A percentile compares a stretch with the other conserved stretches of the same genome.
Conservation (phyloP, 1,140 invertebrate species). For the Colletes gigas region DNA sequence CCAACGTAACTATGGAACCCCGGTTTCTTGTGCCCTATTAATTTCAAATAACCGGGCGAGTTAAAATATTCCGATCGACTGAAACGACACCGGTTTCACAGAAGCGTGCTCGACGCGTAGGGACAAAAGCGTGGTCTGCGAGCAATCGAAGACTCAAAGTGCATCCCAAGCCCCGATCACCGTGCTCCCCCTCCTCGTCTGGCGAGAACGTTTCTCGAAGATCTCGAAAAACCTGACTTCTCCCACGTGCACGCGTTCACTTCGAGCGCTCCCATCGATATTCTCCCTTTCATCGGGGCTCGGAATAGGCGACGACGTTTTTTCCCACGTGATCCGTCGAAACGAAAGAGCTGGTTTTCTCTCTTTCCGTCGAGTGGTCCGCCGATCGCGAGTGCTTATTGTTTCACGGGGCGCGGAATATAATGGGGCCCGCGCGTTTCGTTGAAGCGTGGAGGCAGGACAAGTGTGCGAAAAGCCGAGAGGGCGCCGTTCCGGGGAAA, state of each 20-base stretch:
- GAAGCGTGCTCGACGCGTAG: background rate
- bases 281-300: conserved; percentile 7
- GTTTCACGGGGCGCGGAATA: conserved; percentile 66
- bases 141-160: background rate
- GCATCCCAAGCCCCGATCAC: background rate
- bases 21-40: no score
- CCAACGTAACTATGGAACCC: no score
- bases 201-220: background rate
- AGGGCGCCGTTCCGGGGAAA: conserved; percentile 30
- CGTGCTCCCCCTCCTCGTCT: background rate
- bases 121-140: background rate
- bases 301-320: conserved; percentile 49
- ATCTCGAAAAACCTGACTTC: conserved; percentile 26
- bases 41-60: no score
- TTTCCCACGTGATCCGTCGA: conserved; percentile 72
- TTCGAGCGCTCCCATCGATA: conserved; percentile 25
- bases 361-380: conserved; percentile 51
- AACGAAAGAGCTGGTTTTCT: conserved; percentile 62
- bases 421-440: conserved; percentile 63
- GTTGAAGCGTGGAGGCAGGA: conserved; percentile 46
- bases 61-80: background rate
- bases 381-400: conserved; percentile 66
- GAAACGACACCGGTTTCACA: background rate
- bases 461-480: conserved; percentile 72
- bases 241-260: background rate